phyloP scores from a whole-genome alignment of 2,888 invertebrate species.

The Oxyteleia sp. region DNA sequence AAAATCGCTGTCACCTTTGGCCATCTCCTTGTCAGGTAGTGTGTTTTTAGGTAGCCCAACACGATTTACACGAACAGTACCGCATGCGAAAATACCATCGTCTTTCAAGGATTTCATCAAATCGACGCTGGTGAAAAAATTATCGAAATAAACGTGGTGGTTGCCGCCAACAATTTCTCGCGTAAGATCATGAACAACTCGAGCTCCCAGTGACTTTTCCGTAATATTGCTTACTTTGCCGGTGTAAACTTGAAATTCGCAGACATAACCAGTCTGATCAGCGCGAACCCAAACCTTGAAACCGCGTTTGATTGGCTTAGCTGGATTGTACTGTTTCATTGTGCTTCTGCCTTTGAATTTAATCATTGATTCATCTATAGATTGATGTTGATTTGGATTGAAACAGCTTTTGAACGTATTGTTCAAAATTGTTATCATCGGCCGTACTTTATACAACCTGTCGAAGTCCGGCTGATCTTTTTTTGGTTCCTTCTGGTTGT shows the following conservation, averaged over 20 bases:
- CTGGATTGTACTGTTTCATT: constrained; percentile 41
- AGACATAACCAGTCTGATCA: constrained; percentile 27
- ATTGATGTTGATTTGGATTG: constrained; percentile 40
- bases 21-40: no score
- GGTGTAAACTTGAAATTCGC: no score
- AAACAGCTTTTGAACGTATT: constrained; percentile 16
- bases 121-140: constrained; percentile 22
- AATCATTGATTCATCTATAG: constrained; percentile 58
- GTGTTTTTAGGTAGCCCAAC: background rate
- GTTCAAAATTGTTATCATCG: constrained; percentile 24
- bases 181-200: constrained; percentile 77
- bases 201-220: constrained; percentile 74
- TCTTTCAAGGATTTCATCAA: constrained; percentile 42
- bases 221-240: constrained; percentile 69
- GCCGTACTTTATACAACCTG: constrained; percentile 45
- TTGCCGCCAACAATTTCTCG: no score
- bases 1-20: no score
- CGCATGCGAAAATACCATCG: no score
- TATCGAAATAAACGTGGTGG: no score
- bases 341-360: constrained; percentile 56
- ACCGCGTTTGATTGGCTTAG: constrained; percentile 55
- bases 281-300: constrained; percentile 55
- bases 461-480: constrained; percentile 8
- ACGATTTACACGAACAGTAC: no score
- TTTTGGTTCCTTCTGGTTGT: constrained; percentile 20